phyloP scores from a whole-genome alignment of 1,140 invertebrate genomes.

The Zaprionus nigranus region DNA sequence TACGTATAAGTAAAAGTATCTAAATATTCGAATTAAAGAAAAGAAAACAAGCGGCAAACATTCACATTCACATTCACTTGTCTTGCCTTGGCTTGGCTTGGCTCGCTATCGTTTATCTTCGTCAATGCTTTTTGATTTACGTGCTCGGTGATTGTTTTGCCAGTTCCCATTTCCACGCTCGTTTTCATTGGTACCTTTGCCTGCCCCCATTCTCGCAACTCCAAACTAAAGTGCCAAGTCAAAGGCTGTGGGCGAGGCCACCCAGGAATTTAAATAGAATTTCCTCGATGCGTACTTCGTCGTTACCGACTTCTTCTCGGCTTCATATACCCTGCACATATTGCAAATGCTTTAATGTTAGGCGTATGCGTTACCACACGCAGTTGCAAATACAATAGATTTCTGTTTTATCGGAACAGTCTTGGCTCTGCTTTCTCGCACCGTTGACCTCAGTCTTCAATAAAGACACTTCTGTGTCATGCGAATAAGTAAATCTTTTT shows the following conservation, averaged over 20 bases:
- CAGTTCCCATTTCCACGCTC: conserved; percentile 9
- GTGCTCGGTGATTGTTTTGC: conserved; percentile 58
- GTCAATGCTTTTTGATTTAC: conserved; percentile 70
- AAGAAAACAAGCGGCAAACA: neutral
- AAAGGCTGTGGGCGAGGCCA: conserved; percentile 45
- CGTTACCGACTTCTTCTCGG: neutral
- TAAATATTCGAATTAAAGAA: conserved; percentile 1
- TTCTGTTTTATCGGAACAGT: neutral
- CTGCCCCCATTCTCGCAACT: neutral
- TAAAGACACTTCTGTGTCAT: too few relatives aligned
- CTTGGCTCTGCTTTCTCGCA: too few relatives aligned
- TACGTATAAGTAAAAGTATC: conserved; percentile 1
- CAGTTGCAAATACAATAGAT: neutral
- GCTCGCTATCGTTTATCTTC: conserved; percentile 43
- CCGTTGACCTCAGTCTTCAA: too few relatives aligned
- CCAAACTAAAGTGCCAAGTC: conserved; percentile 58
- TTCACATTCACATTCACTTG: neutral
- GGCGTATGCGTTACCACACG: neutral
- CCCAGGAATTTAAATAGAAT: conserved; percentile 62
- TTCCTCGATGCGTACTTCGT: conserved; percentile 31
- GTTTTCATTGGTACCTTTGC: conserved; percentile 2
- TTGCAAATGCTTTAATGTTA: neutral
- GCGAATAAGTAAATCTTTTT: too few relatives aligned
- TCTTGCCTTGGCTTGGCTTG: neutral
- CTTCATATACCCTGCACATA: neutral